Conservation (phyloP, 2,113 vertebrate species). For the Nibea coibor region DNA sequence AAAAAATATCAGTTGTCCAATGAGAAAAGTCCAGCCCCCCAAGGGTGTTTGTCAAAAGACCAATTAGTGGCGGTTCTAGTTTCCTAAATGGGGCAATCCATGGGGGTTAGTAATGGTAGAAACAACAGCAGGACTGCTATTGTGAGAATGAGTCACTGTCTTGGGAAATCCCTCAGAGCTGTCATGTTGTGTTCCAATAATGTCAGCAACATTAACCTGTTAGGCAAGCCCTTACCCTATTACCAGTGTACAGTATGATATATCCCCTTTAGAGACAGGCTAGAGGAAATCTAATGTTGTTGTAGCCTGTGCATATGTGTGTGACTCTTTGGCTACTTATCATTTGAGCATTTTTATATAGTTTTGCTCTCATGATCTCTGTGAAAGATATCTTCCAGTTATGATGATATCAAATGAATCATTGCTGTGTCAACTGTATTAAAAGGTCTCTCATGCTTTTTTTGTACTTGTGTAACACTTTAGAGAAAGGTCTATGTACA, state of each 20-base stretch:
- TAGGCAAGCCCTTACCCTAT: slow-evolving; percentile 6
- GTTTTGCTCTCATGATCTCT: background rate
- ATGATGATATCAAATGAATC: slow-evolving; percentile 4
- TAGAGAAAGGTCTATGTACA: background rate
- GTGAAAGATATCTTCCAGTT: background rate
- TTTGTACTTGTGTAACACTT: background rate
- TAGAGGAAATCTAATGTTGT: background rate
- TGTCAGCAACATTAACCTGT: slow-evolving; percentile 39
- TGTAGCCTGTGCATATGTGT: background rate
- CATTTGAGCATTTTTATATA: background rate
- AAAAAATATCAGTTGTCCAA: slow-evolving; percentile 32
- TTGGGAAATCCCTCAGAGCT: slow-evolving; percentile 54
- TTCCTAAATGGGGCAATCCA: slow-evolving; percentile 3
- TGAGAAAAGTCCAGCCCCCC: slow-evolving; percentile 14
- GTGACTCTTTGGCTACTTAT: background rate
- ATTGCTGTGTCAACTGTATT: background rate
- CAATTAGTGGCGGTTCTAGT: slow-evolving; percentile 38
- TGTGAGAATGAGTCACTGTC: slow-evolving; percentile 56
- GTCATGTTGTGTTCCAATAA: slow-evolving; percentile 34
- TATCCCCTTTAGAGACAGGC: background rate
- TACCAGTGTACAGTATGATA: background rate
- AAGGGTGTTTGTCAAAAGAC: slow-evolving; percentile 29
- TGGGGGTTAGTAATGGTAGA: background rate
- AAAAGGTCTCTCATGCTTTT: background rate
- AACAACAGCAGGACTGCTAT: slow-evolving; percentile 33